Base-by-base conservation (phyloP, 2,888 invertebrate genomes). In the Gortyna flavago region DNA sequence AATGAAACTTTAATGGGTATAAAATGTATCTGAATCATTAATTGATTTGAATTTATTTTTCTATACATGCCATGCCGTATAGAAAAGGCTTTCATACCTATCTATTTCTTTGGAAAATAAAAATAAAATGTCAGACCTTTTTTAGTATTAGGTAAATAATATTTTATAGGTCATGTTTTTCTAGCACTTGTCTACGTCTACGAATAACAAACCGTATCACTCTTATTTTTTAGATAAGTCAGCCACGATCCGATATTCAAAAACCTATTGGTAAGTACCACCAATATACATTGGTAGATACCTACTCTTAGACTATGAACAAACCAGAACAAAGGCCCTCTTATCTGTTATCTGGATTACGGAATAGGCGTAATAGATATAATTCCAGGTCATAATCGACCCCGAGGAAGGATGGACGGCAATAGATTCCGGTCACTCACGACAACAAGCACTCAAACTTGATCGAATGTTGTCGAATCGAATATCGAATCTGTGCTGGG, bases 241-340 rank as follows among this genome's bases (percentile, higher is more conserved):
- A 16, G 8, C 18, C 13, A 35, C 35, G 29, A 35, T 65, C 8
- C 21, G 25, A 48, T 35, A 73, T 41, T 75, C 16, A n/a, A 69
- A 57, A 35, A 61, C 3, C 2, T 57, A 25, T 0, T 18, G 25
- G 38, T 48, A 21, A 21, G 48, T 48, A 44, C 5, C 18, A n/a
- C 7, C 16, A 32, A 51, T 51, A 44, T 16, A 25, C 21, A 25
- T 16, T 54, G 21, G 54, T 25, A 25, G 29, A 0, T 32, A 67
- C n/a, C n/a, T n/a, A n/a, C 16, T 67, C 48, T 25, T 9, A n/a
- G 2, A 48, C n/a, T 25, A 7, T 32, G 41, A 32, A 21, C n/a
- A 64, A 44, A 54, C n/a, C 29, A 77, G 18, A 54, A 70, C 29
- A 77, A 77, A 44, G 9, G 29, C n/a, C 32, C n/a, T n/a, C 38